Conservation (phyloP, 2,113 vertebrate genomes). For the Prolemur simus region DNA sequence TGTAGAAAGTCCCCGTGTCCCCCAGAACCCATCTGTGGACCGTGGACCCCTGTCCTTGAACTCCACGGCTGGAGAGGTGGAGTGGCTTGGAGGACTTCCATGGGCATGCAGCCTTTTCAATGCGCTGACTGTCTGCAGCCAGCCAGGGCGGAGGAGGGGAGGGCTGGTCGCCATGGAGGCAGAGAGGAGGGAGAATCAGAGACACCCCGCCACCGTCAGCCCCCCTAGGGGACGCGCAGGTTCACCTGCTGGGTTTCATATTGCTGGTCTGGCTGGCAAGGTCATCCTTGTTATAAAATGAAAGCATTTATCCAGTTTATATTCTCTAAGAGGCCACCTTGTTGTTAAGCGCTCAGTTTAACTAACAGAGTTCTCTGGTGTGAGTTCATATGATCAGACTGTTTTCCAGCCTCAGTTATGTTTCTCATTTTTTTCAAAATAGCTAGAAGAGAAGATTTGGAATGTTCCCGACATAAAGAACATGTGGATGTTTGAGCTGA, state of each 20-base stretch:
- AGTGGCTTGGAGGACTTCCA: too few relatives aligned
- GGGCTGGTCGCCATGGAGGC: neutral
- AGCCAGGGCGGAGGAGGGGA: neutral
- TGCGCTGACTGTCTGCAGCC: too few relatives aligned
- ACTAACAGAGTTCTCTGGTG: neutral
- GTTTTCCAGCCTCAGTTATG: neutral
- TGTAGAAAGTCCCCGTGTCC: neutral
- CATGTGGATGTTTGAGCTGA: too few relatives aligned
- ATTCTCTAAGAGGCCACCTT: neutral
- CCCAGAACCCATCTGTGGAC: neutral
- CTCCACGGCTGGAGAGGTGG: neutral
- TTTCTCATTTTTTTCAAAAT: neutral
- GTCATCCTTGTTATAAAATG: neutral
- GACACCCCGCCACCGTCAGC: fast-evolving
- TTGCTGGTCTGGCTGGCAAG: neutral
- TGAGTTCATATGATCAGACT: neutral
- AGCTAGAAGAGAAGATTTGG: too few relatives aligned
- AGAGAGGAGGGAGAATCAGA: neutral
- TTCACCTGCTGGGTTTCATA: neutral
- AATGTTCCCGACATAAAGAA: too few relatives aligned
- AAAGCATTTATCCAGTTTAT: neutral
- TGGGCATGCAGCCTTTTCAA: neutral
- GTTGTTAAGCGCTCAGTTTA: neutral
- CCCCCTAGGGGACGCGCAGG: neutral
- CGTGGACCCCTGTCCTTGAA: neutral